These are phyloP conservation scores for Platorchestia sp. DNA, from an alignment of 1,140 invertebrate genomes.

Conservation along the genomic window DNA sequence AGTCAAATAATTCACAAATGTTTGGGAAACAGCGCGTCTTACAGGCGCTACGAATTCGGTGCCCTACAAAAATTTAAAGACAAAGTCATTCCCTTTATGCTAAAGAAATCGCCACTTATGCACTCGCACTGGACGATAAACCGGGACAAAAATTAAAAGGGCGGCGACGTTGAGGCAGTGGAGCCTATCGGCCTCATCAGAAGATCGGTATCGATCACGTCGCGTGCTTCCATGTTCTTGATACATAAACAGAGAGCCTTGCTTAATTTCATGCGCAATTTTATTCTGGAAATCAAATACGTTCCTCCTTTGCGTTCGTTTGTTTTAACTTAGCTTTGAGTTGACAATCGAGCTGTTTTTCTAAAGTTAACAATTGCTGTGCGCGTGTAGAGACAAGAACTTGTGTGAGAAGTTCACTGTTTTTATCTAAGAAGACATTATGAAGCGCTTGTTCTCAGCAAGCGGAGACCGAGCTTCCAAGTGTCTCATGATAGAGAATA, in stretches of 20 bases:
- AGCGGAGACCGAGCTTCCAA: neutral
- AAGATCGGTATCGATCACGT: no score
- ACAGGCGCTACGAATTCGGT: no score
- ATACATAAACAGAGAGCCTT: neutral
- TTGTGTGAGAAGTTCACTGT: neutral
- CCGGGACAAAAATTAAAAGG: no score
- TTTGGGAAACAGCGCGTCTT: no score
- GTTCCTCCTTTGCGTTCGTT: neutral
- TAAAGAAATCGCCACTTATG: no score
- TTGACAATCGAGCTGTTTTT: neutral
- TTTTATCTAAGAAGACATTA: neutral
- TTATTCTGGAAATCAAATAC: neutral
- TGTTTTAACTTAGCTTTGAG: neutral
- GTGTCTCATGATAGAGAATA: neutral
- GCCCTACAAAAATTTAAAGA: no score
- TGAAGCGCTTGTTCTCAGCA: neutral
- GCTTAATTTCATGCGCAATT: neutral
- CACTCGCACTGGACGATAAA: no score
- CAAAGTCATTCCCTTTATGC: no score
- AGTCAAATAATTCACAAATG: neutral
- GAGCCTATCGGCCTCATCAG: no score
- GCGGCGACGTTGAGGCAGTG: no score
- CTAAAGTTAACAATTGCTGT: neutral
- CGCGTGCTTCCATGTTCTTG: no score
- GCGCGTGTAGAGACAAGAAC: neutral